phyloP scores from a whole-genome alignment of 37 sponge, comb jelly and placozoan genomes.

The Beroe ovata region DNA sequence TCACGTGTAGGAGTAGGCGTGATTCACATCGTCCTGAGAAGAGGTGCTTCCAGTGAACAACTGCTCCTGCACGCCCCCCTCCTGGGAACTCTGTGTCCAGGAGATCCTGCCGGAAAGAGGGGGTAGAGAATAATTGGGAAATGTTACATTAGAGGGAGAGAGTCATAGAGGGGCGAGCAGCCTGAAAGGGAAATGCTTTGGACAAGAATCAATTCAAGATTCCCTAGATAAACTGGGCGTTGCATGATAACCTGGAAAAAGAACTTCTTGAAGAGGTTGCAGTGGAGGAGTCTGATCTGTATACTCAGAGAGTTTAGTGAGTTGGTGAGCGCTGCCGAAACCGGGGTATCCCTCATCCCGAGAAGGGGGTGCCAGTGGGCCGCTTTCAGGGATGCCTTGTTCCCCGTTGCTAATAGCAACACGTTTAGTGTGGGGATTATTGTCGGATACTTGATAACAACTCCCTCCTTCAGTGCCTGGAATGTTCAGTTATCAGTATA shows the following conservation, averaged over 20 bases:
- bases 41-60: conserved; percentile 21
- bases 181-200: no score
- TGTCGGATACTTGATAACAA: conserved; percentile 46
- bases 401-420: background rate
- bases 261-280: conserved; percentile 42
- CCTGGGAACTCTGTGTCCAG: conserved; percentile 27
- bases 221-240: no score
- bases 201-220: no score
- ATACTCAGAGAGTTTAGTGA: background rate
- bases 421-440: conserved; percentile 15
- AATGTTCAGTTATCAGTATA: no score
- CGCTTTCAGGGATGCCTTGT: conserved; percentile 8
- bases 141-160: no score
- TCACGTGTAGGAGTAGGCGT: conserved; percentile 34
- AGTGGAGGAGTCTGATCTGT: conserved; percentile 62
- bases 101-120: background rate
- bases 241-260: conserved; percentile 53
- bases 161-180: no score
- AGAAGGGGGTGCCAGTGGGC: conserved; percentile 53
- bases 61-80: background rate
- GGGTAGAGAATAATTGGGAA: no score
- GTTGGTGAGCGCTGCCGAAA: conserved; percentile 43
- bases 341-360: conserved; percentile 26
- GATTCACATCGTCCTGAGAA: conserved; percentile 27
- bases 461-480: conserved; percentile 56